These are phyloP conservation scores for Poecilia latipinna DNA, from an alignment of 2,113 vertebrate genomes.

Conservation along the genomic window DNA sequence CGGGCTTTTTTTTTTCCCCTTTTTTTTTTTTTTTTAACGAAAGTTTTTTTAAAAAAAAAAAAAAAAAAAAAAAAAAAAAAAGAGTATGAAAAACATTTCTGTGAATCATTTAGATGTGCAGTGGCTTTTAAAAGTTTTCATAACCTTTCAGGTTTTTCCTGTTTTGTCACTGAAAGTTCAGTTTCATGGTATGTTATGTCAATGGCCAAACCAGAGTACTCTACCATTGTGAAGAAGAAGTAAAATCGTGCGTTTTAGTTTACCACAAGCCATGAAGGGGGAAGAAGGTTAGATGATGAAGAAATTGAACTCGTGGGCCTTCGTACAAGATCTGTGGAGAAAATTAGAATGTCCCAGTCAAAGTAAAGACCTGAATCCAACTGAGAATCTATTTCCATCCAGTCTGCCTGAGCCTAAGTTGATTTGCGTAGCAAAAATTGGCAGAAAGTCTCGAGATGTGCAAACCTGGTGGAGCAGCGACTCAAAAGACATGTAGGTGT, in stretches of 20 bases:
- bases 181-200: neutral
- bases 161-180: slow-evolving; percentile 4
- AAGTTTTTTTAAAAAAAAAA: too few species aligned
- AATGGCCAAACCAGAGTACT: neutral
- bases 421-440: neutral
- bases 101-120: neutral
- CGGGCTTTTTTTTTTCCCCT: too few species aligned
- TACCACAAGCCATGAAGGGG: neutral
- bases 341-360: too few species aligned
- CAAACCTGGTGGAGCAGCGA: neutral
- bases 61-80: too few species aligned
- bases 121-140: neutral
- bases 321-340: too few species aligned
- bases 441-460: neutral
- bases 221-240: neutral
- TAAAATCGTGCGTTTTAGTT: neutral
- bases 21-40: too few species aligned
- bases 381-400: neutral
- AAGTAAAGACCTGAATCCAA: too few species aligned
- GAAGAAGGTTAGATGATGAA: too few species aligned
- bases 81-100: neutral
- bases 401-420: neutral
- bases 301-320: too few species aligned
- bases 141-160: slow-evolving; percentile 7
- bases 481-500: neutral